These are phyloP conservation scores for Hippocampus comes DNA, from an alignment of 2,113 vertebrate genomes.

Conservation along the genomic window DNA sequence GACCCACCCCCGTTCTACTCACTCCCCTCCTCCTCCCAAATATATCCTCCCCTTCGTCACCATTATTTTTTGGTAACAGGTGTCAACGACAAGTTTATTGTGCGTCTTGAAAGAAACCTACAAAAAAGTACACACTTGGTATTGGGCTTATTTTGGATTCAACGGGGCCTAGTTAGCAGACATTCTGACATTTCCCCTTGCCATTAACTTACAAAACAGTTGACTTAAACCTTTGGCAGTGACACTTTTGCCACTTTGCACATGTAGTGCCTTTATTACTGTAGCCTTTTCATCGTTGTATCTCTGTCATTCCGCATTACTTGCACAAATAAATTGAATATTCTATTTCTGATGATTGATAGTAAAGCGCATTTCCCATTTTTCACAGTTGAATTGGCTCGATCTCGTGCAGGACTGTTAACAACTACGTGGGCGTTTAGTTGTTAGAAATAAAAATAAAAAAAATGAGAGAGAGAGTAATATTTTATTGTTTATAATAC, in stretches of 20 bases:
- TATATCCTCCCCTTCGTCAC: conserved; percentile 35
- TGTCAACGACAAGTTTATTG: background rate
- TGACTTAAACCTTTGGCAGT: background rate
- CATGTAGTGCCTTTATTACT: background rate
- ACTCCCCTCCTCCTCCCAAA: conserved; percentile 1
- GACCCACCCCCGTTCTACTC: background rate
- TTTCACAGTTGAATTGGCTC: background rate
- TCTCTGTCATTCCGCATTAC: too few relatives aligned
- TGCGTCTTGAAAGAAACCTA: background rate
- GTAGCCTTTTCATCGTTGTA: too few relatives aligned
- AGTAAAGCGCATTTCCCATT: background rate
- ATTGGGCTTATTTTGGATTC: background rate
- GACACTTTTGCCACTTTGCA: background rate
- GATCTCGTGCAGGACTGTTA: background rate
- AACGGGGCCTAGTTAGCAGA: background rate
- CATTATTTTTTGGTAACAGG: background rate
- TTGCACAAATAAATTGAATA: background rate
- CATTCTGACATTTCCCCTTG: background rate
- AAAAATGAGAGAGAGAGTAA: background rate
- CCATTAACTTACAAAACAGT: too few relatives aligned
- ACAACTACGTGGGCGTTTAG: background rate
- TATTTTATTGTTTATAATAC: background rate
- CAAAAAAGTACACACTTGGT: background rate
- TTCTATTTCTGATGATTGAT: background rate
- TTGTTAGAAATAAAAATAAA: background rate